Conservation (phyloP, 1,140 invertebrate species). For the Penaeus indicus region DNA sequence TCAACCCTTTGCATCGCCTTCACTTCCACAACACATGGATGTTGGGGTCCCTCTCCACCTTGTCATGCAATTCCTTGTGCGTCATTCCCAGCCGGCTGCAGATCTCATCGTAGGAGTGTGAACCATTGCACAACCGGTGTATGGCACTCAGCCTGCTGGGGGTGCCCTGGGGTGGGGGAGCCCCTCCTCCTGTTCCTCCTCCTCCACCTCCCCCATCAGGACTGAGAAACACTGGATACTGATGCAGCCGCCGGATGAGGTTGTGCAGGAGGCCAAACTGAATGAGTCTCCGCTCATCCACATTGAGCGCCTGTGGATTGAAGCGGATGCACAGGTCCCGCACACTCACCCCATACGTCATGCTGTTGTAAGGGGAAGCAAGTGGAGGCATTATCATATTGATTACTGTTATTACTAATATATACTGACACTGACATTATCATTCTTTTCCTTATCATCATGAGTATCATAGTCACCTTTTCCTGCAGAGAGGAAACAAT, state of each 20-base stretch:
- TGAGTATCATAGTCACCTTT: not conserved
- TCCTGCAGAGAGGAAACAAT: not conserved
- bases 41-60: slow-evolving; percentile 87
- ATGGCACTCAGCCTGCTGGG: slow-evolving; percentile 68
- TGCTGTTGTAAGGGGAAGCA: slow-evolving; percentile 68
- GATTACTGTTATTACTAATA: too few relatives aligned
- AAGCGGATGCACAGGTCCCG: slow-evolving; percentile 85
- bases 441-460: not conserved
- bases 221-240: slow-evolving; percentile 69
- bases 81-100: slow-evolving; percentile 88
- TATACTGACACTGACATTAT: not conserved
- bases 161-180: slow-evolving; percentile 66
- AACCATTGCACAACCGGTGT: slow-evolving; percentile 83
- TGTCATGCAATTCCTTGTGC: slow-evolving; percentile 84
- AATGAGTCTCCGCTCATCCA: slow-evolving; percentile 89
- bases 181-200: slow-evolving; percentile 68
- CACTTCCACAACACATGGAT: slow-evolving; percentile 88
- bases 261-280: slow-evolving; percentile 91
- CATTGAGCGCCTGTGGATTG: slow-evolving; percentile 80
- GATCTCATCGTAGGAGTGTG: slow-evolving; percentile 88
- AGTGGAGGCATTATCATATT: slow-evolving; percentile 1
- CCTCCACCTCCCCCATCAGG: slow-evolving; percentile 48
- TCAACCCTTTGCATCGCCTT: slow-evolving; percentile 34
- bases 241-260: slow-evolving; percentile 86
- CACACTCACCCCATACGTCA: slow-evolving; percentile 88